Evolutionary conservation across 2,113 vertebrate species (phyloP).

Genomic region (Istiophorus platypterus): DNA sequence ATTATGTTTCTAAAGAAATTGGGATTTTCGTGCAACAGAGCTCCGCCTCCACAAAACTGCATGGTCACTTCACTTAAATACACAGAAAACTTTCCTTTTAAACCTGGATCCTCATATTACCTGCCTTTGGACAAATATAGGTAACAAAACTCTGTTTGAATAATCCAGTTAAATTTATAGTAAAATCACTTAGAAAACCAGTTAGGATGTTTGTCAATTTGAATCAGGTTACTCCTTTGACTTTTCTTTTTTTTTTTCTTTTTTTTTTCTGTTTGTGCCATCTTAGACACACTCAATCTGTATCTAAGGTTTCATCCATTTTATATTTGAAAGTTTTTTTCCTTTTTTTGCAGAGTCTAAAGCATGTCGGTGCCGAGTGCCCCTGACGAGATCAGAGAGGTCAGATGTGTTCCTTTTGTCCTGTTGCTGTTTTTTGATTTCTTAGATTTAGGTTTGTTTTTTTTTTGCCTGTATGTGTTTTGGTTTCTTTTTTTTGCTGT

Average conservation of each 20-base stretch:
- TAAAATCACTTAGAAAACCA: conserved; percentile 42
- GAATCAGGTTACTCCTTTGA: conserved; percentile 15
- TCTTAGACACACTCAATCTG: neutral
- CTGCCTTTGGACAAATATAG: conserved; percentile 17
- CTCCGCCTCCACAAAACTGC: conserved; percentile 24
- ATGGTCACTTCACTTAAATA: conserved; percentile 9
- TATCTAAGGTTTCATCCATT: conserved; percentile 6
- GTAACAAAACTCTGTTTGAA: conserved; percentile 50
- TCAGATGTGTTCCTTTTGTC: neutral
- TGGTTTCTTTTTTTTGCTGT: neutral
- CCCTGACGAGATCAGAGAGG: neutral
- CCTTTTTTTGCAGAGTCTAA: neutral
- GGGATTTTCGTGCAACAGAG: conserved; percentile 2
- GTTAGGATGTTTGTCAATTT: conserved; percentile 28
- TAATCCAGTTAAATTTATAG: conserved; percentile 50
- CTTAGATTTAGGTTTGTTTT: neutral
- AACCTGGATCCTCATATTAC: conserved; percentile 42
- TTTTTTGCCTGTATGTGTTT: neutral
- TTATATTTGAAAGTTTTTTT: neutral
- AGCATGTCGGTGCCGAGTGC: neutral
- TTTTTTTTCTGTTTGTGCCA: conserved; percentile 22
- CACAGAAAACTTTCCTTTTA: conserved; percentile 46
- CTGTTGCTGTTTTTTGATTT: conserved; percentile 9
- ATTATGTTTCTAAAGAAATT: conserved; percentile 14
- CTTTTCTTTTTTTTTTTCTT: conserved; percentile 15